Evolutionary conservation across 2,113 vertebrate genomes (phyloP).

Genomic region (Vombatus ursinus): DNA sequence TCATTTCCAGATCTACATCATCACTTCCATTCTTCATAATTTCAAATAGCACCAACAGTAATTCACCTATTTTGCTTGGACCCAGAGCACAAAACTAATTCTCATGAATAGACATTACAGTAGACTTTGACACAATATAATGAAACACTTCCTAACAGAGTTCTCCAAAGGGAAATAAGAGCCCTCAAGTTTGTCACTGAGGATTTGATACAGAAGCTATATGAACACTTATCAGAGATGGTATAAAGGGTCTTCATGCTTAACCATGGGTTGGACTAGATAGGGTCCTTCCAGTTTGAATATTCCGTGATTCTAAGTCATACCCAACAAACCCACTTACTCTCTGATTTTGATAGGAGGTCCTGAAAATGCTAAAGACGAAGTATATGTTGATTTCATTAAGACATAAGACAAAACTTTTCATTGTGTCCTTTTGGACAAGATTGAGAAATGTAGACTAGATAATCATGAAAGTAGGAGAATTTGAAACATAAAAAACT

Average conservation of each 20-base stretch:
- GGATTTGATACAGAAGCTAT: not conserved
- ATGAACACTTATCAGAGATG: not conserved
- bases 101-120: not conserved
- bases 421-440: not conserved
- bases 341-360: not conserved
- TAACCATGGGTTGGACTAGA: not conserved
- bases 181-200: not conserved
- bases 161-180: not conserved
- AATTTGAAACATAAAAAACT: too few species aligned
- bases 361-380: not conserved
- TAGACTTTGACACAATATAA: not conserved
- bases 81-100: not conserved
- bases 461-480: not conserved
- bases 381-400: not conserved
- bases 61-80: not conserved
- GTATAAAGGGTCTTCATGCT: not conserved
- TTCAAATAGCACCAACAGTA: not conserved
- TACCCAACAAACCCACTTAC: not conserved
- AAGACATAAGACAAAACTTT: not conserved
- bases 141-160: not conserved
- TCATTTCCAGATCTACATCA: not conserved
- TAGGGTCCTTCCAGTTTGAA: not conserved
- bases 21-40: not conserved
- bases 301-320: not conserved
- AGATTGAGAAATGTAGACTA: not conserved